Evolutionary conservation across 2,797 vertebrate genomes (phyloP), one percentile per base, ranked within the genome.

Genomic region (Coracias cyanogaster): DNA sequence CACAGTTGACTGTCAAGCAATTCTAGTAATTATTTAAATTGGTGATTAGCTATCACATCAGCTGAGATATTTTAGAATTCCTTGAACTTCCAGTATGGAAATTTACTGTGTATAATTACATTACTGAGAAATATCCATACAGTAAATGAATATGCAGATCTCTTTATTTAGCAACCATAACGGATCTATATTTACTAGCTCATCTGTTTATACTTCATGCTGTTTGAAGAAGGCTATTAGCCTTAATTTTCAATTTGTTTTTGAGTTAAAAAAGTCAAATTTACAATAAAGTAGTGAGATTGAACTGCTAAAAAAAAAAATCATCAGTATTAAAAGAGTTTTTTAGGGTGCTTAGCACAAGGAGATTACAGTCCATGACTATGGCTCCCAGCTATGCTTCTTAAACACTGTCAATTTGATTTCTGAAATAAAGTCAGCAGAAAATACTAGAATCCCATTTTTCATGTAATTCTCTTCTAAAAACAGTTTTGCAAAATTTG

Each of bases 1-100:
- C 55, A 89, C 3, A 91, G 85, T 81, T 95, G 88, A 95, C 87
- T 91, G 91, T 76, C 89, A 95, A 90, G 85, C 26, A 94, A 49
- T 84, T 91, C 64, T n/a, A 80, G 49, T 54, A 91, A 85, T 93
- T 81, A 89, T 62, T 86, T 79, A 84, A 96, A 94, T 22, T 48
- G 39, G 31, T 90, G 72, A 93, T 86, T 82, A 94, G 69, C 22
- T 91, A 83, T 55, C 82, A 93, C 76, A 72, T 65, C 58, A 95
- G 41, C 49, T 72, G 17, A 95, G 82, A 35, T 74, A 81, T 71
- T 92, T 91, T 82, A 91, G 82, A 87, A 90, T 83, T 94, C 65
- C 72, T 78, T 78, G 57, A 95, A 81, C 54, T 89, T 86, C 72
- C 48, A 91, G 33, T 39, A 74, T 54, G 79, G 82, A 93, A 87